These are phyloP conservation scores for Agrotis exclamationis DNA, from an alignment of 2,888 invertebrate genomes.

Conservation along the genomic window DNA sequence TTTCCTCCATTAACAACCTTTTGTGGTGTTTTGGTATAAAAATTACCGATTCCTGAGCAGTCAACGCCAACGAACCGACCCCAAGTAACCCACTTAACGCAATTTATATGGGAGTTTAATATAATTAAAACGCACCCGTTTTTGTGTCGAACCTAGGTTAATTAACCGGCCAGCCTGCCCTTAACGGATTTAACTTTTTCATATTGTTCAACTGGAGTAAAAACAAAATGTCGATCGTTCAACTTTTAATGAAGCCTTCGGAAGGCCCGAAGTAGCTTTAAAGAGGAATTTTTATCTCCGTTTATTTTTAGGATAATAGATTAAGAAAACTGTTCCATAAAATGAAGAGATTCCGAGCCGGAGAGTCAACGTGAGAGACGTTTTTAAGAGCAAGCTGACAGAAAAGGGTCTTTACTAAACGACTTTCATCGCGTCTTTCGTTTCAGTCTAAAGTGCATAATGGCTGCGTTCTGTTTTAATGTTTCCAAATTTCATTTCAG, in stretches of 20 bases:
- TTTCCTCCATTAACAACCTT: constrained; percentile 18
- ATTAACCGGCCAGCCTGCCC: constrained; percentile 72
- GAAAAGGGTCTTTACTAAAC: constrained; percentile 25
- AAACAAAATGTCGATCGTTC: constrained; percentile 70
- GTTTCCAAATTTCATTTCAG: constrained; percentile 6
- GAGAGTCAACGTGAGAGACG: constrained; percentile 19
- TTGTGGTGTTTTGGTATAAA: constrained; percentile 18
- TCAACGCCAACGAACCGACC: constrained; percentile 67
- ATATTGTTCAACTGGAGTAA: constrained; percentile 56
- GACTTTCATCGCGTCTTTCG: constrained; percentile 25
- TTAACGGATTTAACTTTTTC: constrained; percentile 70
- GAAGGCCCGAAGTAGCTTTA: constrained; percentile 24
- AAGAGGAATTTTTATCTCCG: constrained; percentile 36
- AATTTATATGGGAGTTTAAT: constrained; percentile 72
- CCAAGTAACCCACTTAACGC: constrained; percentile 70
- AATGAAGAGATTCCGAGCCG: constrained; percentile 31
- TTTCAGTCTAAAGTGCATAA: constrained; percentile 41
- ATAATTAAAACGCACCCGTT: constrained; percentile 77
- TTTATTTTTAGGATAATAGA: constrained; percentile 50
- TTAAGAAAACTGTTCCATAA: constrained; percentile 42
- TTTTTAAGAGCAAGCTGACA: constrained; percentile 43
- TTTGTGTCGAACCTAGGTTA: constrained; percentile 74
- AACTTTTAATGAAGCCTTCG: constrained; percentile 74
- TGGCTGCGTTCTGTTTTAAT: constrained; percentile 19
- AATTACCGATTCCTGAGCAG: constrained; percentile 68